phyloP scores from a whole-genome alignment of 2,888 invertebrate species.

The Steinernema scapterisci region DNA sequence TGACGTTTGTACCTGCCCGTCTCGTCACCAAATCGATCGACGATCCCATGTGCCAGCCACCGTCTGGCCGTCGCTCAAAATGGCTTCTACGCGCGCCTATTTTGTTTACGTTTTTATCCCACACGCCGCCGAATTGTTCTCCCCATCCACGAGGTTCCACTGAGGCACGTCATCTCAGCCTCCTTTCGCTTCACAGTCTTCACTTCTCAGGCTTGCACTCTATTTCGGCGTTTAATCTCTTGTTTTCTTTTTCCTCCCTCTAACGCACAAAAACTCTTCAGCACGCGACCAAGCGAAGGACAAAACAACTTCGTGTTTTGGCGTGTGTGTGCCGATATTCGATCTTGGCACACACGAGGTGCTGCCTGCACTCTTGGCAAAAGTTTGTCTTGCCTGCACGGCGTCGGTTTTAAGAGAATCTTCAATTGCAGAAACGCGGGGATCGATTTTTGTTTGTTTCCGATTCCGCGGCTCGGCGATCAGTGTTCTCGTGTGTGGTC shows the following conservation, averaged over 20 bases:
- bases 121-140: too few relatives aligned
- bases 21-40: slow-evolving; percentile 4
- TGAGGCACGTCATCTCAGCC: too few relatives aligned
- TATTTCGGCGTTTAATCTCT: not conserved
- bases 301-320: not conserved
- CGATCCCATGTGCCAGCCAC: slow-evolving; percentile 12
- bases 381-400: not conserved
- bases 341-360: not conserved
- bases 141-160: too few relatives aligned
- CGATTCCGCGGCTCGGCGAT: slow-evolving; percentile 1
- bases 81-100: not conserved
- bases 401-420: not conserved
- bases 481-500: slow-evolving; percentile 9
- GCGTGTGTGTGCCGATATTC: not conserved
- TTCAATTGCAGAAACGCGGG: not conserved
- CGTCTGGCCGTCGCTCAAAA: not conserved
- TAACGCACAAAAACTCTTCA: not conserved
- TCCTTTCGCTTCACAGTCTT: too few relatives aligned
- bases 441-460: not conserved
- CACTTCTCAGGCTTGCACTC: not conserved
- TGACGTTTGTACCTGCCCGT: not conserved
- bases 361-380: too few relatives aligned
- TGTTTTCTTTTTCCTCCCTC: too few relatives aligned
- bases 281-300: not conserved
- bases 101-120: too few relatives aligned